Conservation (phyloP, 1,140 invertebrate species). For the Drosophila guanche region DNA sequence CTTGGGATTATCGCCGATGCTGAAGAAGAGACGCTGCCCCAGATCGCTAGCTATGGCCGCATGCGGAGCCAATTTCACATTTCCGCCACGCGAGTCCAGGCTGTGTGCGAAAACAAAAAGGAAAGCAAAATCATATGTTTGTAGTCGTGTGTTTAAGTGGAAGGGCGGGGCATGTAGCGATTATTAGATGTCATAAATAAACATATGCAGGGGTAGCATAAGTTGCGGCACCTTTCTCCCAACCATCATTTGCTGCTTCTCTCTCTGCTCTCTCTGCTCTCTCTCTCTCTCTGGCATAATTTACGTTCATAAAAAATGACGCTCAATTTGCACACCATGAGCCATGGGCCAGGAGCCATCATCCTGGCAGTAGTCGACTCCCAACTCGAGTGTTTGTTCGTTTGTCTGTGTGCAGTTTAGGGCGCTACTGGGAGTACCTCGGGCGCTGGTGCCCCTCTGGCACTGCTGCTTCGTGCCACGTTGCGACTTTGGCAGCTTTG, state of each 20-base stretch:
- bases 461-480: slow-evolving; percentile 23
- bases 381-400: slow-evolving; percentile 23
- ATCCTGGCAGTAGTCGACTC: slow-evolving; percentile 7
- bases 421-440: too few relatives aligned
- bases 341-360: slow-evolving; percentile 23
- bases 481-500: slow-evolving; percentile 70
- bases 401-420: slow-evolving; percentile 27
- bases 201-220: slow-evolving; percentile 72
- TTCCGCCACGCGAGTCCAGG: slow-evolving; percentile 89
- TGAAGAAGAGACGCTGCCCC: slow-evolving; percentile 90
- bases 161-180: slow-evolving; percentile 57
- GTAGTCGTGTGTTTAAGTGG: slow-evolving; percentile 48
- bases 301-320: slow-evolving; percentile 76
- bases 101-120: slow-evolving; percentile 84
- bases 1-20: slow-evolving; percentile 88
- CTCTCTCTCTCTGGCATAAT: slow-evolving; percentile 57
- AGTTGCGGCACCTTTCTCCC: slow-evolving; percentile 39
- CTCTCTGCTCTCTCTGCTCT: not conserved
- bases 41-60: slow-evolving; percentile 90
- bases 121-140: slow-evolving; percentile 19
- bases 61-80: slow-evolving; percentile 87
- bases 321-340: slow-evolving; percentile 68
- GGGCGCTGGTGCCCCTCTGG: too few relatives aligned
- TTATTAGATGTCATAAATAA: slow-evolving; percentile 81
- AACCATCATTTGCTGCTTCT: not conserved